These are phyloP conservation scores for Sus cebifrons DNA, from an alignment of 2,797 vertebrate species.

Conservation along the genomic window DNA sequence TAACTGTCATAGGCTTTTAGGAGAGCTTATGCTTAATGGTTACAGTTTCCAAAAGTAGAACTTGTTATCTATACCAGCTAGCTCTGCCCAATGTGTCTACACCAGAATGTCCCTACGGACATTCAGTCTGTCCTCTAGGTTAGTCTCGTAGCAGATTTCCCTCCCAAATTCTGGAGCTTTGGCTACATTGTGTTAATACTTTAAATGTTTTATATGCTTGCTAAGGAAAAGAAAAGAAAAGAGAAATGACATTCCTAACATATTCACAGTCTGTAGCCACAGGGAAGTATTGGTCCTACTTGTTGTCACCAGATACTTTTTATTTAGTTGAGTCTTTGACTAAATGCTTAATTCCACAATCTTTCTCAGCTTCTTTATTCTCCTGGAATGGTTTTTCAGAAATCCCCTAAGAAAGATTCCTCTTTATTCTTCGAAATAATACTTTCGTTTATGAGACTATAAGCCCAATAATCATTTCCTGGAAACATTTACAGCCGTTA, in stretches of 20 bases:
- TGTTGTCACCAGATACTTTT: slow-evolving; percentile 26
- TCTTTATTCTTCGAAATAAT: slow-evolving; percentile 44
- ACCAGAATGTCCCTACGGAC: not conserved
- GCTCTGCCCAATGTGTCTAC: not conserved
- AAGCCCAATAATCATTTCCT: slow-evolving; percentile 15
- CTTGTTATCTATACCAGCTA: not conserved
- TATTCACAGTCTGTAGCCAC: not conserved
- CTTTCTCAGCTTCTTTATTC: slow-evolving; percentile 4
- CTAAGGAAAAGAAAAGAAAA: not conserved
- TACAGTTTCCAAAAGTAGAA: slow-evolving; percentile 20
- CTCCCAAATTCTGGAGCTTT: not conserved
- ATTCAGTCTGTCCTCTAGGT: not conserved
- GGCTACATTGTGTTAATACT: not conserved
- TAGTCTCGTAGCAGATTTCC: not conserved
- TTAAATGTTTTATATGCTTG: slow-evolving; percentile 46
- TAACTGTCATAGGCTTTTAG: not conserved
- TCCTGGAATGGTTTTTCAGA: not conserved
- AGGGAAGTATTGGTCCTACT: not conserved
- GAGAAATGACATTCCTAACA: not conserved
- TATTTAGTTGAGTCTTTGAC: slow-evolving; percentile 40
- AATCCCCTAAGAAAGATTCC: slow-evolving; percentile 1
- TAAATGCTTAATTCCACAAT: slow-evolving; percentile 4
- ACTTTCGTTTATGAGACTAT: slow-evolving; percentile 39
- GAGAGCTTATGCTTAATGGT: not conserved
- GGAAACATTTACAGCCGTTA: not conserved